Conservation (phyloP, 2,888 invertebrate species). For the Dynastes hyllus region DNA sequence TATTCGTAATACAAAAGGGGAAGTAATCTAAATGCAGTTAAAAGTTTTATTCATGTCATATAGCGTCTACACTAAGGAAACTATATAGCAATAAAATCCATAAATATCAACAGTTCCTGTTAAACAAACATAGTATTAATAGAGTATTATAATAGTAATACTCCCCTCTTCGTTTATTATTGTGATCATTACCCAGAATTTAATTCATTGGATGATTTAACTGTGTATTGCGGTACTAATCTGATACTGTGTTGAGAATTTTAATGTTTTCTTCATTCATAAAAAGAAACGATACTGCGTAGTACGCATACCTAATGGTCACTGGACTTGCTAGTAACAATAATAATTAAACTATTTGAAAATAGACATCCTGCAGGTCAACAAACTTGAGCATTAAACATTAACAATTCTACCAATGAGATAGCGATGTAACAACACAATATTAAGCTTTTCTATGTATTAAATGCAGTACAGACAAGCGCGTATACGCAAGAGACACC, state of each 20-base stretch:
- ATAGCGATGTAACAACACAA: background rate
- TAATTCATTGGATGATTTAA: conserved; percentile 20
- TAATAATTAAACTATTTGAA: conserved; percentile 1
- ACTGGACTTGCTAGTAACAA: background rate
- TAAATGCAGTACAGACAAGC: too few relatives aligned
- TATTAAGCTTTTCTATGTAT: too few relatives aligned
- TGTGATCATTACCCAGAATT: background rate
- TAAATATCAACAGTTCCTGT: background rate
- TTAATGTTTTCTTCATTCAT: conserved; percentile 27
- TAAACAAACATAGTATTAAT: background rate
- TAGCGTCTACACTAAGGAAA: background rate
- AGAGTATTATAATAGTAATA: background rate
- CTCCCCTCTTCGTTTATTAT: background rate
- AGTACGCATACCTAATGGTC: background rate
- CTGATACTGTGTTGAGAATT: conserved; percentile 10
- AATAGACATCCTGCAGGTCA: background rate
- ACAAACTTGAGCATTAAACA: background rate
- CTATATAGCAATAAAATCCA: background rate
- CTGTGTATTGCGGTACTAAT: conserved; percentile 12
- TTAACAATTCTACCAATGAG: background rate
- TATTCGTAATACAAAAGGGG: background rate
- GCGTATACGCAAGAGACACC: too few relatives aligned
- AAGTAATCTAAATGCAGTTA: background rate
- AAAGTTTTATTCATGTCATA: background rate
- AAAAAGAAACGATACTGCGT: conserved; percentile 1